Base-by-base conservation (phyloP, 2,797 vertebrate species). In the Mormyrops boulengeri region DNA sequence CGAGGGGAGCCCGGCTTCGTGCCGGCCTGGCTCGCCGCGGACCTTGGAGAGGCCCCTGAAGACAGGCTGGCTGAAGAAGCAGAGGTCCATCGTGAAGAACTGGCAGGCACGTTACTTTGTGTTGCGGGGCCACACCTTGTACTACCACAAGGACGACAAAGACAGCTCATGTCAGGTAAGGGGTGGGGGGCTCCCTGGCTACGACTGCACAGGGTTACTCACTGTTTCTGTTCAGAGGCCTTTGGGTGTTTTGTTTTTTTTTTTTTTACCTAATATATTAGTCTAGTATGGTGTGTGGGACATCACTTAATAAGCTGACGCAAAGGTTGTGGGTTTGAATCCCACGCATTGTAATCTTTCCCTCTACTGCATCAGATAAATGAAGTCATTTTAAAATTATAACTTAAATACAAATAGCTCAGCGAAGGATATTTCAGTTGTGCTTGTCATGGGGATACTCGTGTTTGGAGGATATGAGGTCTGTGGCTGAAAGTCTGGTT, bases 91-190 rank as follows among this genome's bases (percentile, higher is more conserved):
- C 0, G 97, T 99, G 53, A 98, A 97, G 94, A 99, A 98, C 95
- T 99, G 98, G 98, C 98, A 99, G 92, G 96, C 97, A 53, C 94
- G 96, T 3, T 99, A 97, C 94, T 99, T 99, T 41, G 97, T 98
- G 90, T 94, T 99, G 41, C 96, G 94, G 91, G 97, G 97, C 0
- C 97, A 96, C 91, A 95, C 96, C 0, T 95, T 99, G 77, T 97
- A 93, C 87, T 99, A 98, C 93, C 97, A 98, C 94, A 99, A 99
- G 91, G 98, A 98, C 0, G 97, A 99, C 91, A 97, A 96, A 1
- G 98, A 99, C 89, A 92, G 89, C 22, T 96, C 97, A 2, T 93
- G 96, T 0, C 98, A 98, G 98, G 98, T 99, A 93, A 91, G 92
- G 8, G 22, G 44, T 57, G 49, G 84, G 7, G 19, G 22, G 22